phyloP scores from a whole-genome alignment of 2,797 vertebrate species.

The Rhinoraja longicauda region DNA sequence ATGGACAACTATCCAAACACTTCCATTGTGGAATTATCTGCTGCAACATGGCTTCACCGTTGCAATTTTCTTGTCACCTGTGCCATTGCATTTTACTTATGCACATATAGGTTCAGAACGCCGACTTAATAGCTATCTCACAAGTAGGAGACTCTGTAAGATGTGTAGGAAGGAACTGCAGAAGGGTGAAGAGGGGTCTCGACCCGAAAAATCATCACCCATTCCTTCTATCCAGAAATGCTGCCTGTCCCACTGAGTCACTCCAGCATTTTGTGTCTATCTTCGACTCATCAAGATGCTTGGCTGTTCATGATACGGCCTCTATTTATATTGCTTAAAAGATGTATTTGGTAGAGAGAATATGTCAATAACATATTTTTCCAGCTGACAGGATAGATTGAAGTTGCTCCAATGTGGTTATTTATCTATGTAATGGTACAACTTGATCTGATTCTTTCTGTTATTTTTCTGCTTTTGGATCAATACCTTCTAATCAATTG shows the following conservation, averaged over 20 bases:
- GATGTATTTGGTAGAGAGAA: neutral
- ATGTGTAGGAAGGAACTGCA: too few relatives aligned
- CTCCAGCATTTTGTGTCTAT: too few relatives aligned
- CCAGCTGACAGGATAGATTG: too few relatives aligned
- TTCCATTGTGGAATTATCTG: neutral
- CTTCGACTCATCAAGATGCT: neutral
- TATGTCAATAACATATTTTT: neutral
- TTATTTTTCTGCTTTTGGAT: neutral
- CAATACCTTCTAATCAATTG: neutral
- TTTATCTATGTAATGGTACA: neutral
- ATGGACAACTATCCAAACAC: neutral
- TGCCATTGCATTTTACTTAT: neutral
- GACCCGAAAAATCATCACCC: too few relatives aligned
- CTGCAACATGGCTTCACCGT: neutral
- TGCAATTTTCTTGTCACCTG: neutral
- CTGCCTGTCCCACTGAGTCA: too few relatives aligned
- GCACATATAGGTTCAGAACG: neutral
- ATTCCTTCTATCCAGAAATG: too few relatives aligned
- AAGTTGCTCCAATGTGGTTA: neutral
- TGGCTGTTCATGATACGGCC: neutral
- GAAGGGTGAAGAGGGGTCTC: too few relatives aligned
- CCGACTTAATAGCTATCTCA: neutral
- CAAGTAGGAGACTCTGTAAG: neutral
- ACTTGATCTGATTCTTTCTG: neutral
- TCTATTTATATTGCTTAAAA: neutral